Percentiles rank a stretch among this genome's conserved stretches.
Evolutionary conservation across 2,797 vertebrate species (phyloP).

Genomic region (Dromococcyx pavoninus): DNA sequence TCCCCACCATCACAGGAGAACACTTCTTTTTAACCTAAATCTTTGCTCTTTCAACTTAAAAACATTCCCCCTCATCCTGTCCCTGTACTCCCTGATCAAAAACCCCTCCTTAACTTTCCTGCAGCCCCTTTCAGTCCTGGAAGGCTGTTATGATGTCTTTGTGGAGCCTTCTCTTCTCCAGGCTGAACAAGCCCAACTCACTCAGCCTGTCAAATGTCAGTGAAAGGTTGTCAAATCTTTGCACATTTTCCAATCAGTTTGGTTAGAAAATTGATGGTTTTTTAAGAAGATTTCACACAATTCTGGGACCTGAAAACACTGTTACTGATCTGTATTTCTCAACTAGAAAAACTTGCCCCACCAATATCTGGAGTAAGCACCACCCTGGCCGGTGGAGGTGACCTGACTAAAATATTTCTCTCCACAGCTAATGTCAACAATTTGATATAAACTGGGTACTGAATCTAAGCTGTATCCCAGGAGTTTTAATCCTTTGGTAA

Average conservation of each 20-base stretch:
- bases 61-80: no score
- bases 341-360: not conserved
- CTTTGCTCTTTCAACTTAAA: no score
- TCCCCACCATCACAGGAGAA: no score
- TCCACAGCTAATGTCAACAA: not conserved
- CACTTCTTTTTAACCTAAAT: no score
- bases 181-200: no score
- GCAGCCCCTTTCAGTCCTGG: no score
- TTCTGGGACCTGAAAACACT: not conserved
- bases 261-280: not conserved
- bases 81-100: no score
- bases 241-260: not conserved
- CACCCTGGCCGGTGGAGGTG: not conserved
- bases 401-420: not conserved
- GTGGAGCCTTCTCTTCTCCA: no score
- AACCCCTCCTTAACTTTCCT: no score
- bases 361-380: not conserved
- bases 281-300: not conserved
- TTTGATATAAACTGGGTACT: not conserved
- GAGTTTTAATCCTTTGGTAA: not conserved
- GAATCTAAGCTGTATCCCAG: not conserved
- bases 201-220: no score
- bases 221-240: not conserved
- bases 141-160: no score
- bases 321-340: not conserved